Conservation (phyloP, 1,140 invertebrate species). For the Zaprionus africanus region DNA sequence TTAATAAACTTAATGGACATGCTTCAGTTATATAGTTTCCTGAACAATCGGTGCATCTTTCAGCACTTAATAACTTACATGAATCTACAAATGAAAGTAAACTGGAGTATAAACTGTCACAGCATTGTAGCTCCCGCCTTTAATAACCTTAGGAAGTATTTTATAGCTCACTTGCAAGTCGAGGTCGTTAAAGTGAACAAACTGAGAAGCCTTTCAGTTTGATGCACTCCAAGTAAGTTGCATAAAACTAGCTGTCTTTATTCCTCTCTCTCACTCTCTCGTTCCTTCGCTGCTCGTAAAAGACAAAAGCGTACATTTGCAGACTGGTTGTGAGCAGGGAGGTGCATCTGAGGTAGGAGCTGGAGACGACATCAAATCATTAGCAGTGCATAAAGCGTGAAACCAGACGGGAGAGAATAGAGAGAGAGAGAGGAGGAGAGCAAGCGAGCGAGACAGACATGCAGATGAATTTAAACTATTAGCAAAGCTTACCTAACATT, state of each 20-base stretch:
- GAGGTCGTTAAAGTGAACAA: background rate
- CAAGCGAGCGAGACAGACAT: constrained; percentile 36
- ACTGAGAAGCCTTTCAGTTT: background rate
- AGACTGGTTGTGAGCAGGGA: background rate
- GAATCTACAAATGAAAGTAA: no score
- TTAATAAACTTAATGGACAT: no score
- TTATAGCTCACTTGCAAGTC: background rate
- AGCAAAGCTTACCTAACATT: constrained; percentile 23
- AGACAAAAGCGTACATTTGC: constrained; percentile 21
- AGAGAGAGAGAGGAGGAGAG: background rate
- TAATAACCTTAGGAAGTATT: background rate
- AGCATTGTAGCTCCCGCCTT: no score
- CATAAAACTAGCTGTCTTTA: background rate
- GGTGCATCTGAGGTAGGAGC: background rate
- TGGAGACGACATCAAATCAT: constrained; percentile 73
- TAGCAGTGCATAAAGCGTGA: constrained; percentile 79
- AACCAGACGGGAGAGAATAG: constrained; percentile 56
- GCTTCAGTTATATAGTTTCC: no score
- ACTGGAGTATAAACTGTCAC: no score
- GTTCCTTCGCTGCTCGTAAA: background rate
- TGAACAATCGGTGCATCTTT: no score
- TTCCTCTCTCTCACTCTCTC: no score
- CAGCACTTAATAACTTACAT: no score
- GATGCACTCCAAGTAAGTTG: background rate
- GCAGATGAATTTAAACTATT: constrained; percentile 78